Evolutionary conservation across 1,140 invertebrate genomes (phyloP), one percentile per base, ranked within the genome.

Genomic region (Oedothorax gibbosus): DNA sequence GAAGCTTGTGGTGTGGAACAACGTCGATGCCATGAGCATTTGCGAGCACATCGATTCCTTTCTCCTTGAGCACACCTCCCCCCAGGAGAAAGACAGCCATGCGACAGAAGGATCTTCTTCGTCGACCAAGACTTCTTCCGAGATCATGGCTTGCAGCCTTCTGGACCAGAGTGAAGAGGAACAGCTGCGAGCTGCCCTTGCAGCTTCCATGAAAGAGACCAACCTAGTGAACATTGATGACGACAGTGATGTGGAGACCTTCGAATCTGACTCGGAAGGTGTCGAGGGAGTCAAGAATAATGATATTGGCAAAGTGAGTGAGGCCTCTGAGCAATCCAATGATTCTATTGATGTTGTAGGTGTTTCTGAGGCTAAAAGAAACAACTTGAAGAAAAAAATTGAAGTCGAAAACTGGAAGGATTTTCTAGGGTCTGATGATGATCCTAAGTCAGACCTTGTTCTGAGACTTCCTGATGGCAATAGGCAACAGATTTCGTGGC

Each of bases 1-100:
- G 90, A 92, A 92, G 77, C 89, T 93, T 87, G 89, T 90, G 81
- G 90, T 89, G 7, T 93, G 93, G 89, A 90, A 90, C 81, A 91
- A 91, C 56, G 66, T 93, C 10, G 92, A 93, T 87, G 75, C 90
- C 7, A 85, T 89, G n/a, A 87, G 91, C 6, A 91, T 93, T 86
- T 91, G 90, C 87, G 91, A 93, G 82, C 81, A 90, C 57, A 88
- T 90, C 4, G 88, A 88, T 64, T 87, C 89, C 66, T 91, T 91
- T 88, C 82, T 91, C 6, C 65, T 85, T 54, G 86, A 88, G 14
- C 88, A 89, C 86, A 88, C 89, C 15, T 87, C 87, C 15, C 88
- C 88, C 12, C 35, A 35, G 35, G 35, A 35, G 35, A 35, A 35
- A 5, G 35, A 35, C 35, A 35, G 35, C 35, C 35, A 35, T 5